Evolutionary conservation across 2,888 invertebrate species (phyloP).

Genomic region (Rhopalosiphum nymphaeae): DNA sequence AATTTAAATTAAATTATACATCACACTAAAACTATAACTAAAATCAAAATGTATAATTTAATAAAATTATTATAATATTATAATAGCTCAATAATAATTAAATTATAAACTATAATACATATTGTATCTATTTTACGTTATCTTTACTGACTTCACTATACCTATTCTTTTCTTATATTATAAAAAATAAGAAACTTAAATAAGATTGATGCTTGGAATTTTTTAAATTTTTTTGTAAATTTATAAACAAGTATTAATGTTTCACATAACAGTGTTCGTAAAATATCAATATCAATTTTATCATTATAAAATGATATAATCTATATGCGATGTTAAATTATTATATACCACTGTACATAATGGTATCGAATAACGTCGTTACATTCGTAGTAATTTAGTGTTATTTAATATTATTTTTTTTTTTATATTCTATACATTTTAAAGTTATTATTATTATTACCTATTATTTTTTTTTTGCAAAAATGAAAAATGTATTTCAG

Average conservation of each 20-base stretch:
- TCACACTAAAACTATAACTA: no score
- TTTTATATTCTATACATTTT: background rate
- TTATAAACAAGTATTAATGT: background rate
- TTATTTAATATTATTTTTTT: background rate
- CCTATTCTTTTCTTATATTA: no score
- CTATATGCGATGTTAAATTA: background rate
- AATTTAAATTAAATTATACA: no score
- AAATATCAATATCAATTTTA: background rate
- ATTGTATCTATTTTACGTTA: no score
- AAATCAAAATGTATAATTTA: no score
- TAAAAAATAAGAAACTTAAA: no score
- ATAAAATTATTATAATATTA: no score
- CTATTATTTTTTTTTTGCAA: background rate
- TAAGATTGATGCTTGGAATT: no score
- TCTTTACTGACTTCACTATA: no score
- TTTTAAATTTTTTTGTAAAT: background rate
- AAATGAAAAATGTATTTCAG: background rate
- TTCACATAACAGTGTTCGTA: background rate
- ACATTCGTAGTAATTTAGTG: background rate
- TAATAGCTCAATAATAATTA: no score
- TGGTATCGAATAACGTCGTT: background rate
- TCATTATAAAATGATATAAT: background rate
- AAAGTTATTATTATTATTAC: background rate
- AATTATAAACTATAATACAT: no score
- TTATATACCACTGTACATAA: background rate